These are phyloP conservation scores for Branchinecta sandiegonensis DNA, from an alignment of 2,888 invertebrate genomes.

Conservation along the genomic window DNA sequence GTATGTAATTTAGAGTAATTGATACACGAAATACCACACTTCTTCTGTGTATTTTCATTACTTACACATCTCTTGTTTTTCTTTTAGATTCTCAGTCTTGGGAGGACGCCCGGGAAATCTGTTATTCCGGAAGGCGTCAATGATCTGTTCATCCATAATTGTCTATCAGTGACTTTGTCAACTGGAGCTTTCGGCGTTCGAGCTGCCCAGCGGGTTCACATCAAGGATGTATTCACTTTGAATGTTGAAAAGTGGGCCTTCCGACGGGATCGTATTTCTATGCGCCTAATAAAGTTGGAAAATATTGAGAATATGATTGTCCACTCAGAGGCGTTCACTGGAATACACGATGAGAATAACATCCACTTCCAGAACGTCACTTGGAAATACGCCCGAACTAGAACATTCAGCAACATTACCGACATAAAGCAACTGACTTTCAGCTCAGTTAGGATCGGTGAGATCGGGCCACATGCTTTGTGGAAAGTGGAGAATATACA, in stretches of 20 bases:
- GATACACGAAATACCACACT: neutral
- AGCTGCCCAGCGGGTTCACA: neutral
- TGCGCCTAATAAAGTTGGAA: slow-evolving; percentile 16
- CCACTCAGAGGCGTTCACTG: slow-evolving; percentile 7
- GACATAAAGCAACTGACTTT: slow-evolving; percentile 1
- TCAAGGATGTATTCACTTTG: neutral
- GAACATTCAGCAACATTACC: neutral
- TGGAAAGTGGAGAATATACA: slow-evolving; percentile 8
- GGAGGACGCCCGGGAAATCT: neutral
- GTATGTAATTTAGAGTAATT: too few relatives aligned
- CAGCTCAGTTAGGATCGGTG: neutral
- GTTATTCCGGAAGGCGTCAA: slow-evolving; percentile 6
- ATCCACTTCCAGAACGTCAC: slow-evolving; percentile 18
- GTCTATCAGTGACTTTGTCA: neutral
- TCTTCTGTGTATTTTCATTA: neutral
- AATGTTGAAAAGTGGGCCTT: slow-evolving; percentile 10
- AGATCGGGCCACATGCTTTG: slow-evolving; percentile 7
- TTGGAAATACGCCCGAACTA: slow-evolving; percentile 12
- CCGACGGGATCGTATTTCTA: slow-evolving; percentile 3
- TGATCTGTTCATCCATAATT: neutral
- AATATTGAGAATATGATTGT: slow-evolving; percentile 16
- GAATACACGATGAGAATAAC: neutral
- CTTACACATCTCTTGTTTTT: slow-evolving; percentile 1
- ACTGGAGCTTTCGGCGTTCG: neutral
- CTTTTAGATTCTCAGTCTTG: slow-evolving; percentile 5